These are phyloP conservation scores for Scolopax mira DNA, from an alignment of 2,113 vertebrate genomes.

Conservation along the genomic window DNA sequence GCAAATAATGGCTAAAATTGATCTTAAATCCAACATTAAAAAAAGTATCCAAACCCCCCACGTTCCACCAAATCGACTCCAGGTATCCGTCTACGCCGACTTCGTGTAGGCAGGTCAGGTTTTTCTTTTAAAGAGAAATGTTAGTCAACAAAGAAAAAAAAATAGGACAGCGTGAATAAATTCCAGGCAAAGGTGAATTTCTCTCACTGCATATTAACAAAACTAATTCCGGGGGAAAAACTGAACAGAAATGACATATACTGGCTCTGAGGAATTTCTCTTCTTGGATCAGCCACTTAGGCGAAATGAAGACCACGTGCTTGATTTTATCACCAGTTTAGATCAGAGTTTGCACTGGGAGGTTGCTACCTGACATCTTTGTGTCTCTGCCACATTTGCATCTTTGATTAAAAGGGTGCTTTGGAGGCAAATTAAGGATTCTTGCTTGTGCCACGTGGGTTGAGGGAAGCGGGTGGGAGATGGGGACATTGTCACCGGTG, in stretches of 20 bases:
- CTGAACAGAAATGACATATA: background rate
- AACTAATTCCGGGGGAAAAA: background rate
- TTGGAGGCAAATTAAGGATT: background rate
- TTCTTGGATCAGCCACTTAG: background rate
- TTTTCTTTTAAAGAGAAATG: background rate
- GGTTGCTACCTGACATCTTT: background rate
- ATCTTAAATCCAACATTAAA: conserved; percentile 51
- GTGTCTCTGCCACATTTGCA: background rate
- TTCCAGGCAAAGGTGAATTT: background rate
- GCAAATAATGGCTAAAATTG: conserved; percentile 57
- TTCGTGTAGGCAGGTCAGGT: background rate
- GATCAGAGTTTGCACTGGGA: background rate
- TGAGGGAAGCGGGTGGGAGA: background rate
- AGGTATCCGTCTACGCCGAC: background rate
- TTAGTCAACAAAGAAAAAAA: background rate
- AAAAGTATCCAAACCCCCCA: background rate
- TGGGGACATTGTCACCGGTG: rapidly evolving
- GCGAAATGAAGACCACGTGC: rapidly evolving
- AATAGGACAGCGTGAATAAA: background rate
- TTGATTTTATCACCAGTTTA: background rate
- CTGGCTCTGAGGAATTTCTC: background rate
- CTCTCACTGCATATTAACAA: background rate
- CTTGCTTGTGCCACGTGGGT: background rate
- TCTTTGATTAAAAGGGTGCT: background rate
- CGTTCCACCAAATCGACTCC: background rate